Base-by-base conservation (phyloP, 2,113 vertebrate genomes). In the Passer montanus region DNA sequence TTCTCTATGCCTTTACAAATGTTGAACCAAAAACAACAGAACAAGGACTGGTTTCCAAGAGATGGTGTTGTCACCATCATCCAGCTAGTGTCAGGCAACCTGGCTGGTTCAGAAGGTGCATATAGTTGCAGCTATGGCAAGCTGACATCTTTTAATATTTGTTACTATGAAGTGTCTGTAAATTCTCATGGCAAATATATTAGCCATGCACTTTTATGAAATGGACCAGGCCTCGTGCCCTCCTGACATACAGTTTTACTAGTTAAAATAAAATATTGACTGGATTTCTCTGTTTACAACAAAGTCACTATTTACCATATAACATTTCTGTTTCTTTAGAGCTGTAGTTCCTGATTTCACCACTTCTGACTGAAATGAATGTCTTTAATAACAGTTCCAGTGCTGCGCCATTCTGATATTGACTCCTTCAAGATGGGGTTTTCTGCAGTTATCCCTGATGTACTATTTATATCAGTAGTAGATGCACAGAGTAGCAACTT, bases 211-310 rank as follows among this genome's bases (percentile, higher is more conserved):
- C 24, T 56, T 24, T 20, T 55, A 31, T 35, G n/a, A 67, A 64
- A 26, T 1, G 20, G 4, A n/a, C 1, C 7, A 22, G 16, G 60
- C 8, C 2, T 72, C 1, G 1, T 47, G 7, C 7, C 15, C 7
- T 83, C 22, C 28, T 59, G n/a, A 24, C 12, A 20, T 31, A 5
- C 2, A 4, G 2, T 9, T 90, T 49, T 69, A 50, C 28, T 53
- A 13, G 20, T 11, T 82, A 63, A 63, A 77, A 31, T 7, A 37
- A 24, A 70, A 15, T 30, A 46, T 11, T 63, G n/a, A 33, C 11
- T 63, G 16, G 15, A 62, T 75, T 77, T 89, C 19, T 12, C 7
- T 3, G 3, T 83, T 64, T 80, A 23, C 15, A 31, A 20, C n/a
- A 85, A 89, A 63, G 4, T 68, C 24, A 15, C 5, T 30, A 7